Conservation (phyloP, 2,113 vertebrate species). For the Takifugu flavidus region DNA sequence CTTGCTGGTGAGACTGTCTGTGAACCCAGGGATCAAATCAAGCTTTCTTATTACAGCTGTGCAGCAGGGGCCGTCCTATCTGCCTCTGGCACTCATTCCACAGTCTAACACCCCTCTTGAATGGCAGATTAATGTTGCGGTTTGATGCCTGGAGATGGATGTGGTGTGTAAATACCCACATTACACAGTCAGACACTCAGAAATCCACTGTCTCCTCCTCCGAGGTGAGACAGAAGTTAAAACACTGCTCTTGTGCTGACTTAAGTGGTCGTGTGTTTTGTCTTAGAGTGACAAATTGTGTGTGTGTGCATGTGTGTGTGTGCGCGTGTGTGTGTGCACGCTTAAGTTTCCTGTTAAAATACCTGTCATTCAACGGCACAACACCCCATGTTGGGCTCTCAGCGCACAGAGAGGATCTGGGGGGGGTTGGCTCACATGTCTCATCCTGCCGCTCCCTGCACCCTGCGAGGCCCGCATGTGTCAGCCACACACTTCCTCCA, state of each 20-base stretch:
- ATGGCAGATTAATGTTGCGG: conserved; percentile 1
- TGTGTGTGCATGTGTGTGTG: conserved; percentile 17
- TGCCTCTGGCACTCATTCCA: conserved; percentile 5
- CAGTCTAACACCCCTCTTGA: background rate
- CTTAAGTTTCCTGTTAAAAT: conserved; percentile 35
- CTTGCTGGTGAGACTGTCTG: conserved; percentile 3
- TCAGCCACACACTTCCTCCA: conserved; percentile 66
- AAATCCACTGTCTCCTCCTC: background rate
- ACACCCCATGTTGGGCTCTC: conserved; percentile 43
- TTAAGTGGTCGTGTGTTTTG: conserved; percentile 30
- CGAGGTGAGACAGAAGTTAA: conserved; percentile 27
- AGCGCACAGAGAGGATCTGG: conserved; percentile 31
- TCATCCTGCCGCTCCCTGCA: conserved; percentile 47
- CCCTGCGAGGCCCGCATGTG: conserved; percentile 51
- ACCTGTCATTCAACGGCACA: conserved; percentile 36
- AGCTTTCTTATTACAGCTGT: conserved; percentile 25
- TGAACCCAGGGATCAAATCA: conserved; percentile 5
- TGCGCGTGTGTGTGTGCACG: conserved; percentile 3
- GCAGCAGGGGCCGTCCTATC: conserved; percentile 6
- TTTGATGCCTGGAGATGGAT: conserved; percentile 21
- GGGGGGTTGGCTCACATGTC: conserved; percentile 33
- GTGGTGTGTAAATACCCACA: conserved; percentile 9
- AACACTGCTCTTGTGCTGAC: conserved; percentile 4
- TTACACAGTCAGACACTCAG: background rate
- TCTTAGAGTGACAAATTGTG: conserved; percentile 22